Base-by-base conservation (phyloP, 2,888 invertebrate species). In the Autographa pulchrina region DNA sequence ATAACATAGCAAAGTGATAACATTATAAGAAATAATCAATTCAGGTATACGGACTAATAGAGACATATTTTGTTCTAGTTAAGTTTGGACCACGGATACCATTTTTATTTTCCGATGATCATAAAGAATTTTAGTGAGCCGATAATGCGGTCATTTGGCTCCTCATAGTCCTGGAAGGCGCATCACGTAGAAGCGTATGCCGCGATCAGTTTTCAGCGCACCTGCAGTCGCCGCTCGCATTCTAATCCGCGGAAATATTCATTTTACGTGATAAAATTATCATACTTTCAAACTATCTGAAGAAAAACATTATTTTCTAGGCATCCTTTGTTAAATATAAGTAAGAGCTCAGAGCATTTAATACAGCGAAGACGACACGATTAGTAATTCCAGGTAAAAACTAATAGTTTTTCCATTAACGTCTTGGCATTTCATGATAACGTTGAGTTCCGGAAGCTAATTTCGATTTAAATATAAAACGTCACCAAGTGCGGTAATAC, bases 201-300 rank as follows among this genome's bases (percentile, higher is more conserved):
- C 75, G 70, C 79, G 81, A 85, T 84, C 83, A 81, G 74, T 82
- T 84, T 78, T 74, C 81, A 77, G 80, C 78, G 72, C 81, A 81
- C 81, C 80, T 85, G 83, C 81, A 84, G 71, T 77, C 78, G n/a
- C 80, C 72, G 72, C 76, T 79, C 64, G 88, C 89, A 91, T 91
- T 90, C 88, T 89, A 90, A 91, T 88, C 83, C 78, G 61, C 70
- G 68, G 84, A 87, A 87, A 89, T 88, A 89, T 87, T 85, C 84
- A 84, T 83, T 81, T 83, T 88, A 90, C 90, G 91, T 90, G 90
- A 87, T 79, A 74, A 88, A 87, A 87, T 87, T 89, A 87, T 75
- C 83, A 83, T 84, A 79, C 75, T 72, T 79, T 68, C 56, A 58
- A 69, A 81, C 79, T 84, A 80, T 77, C 25, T 65, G n/a, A 38